A percentile compares a stretch with the other conserved stretches of the same genome.
Evolutionary conservation across 2,888 invertebrate species (phyloP).

Genomic region (Ormyrus pomaceus): DNA sequence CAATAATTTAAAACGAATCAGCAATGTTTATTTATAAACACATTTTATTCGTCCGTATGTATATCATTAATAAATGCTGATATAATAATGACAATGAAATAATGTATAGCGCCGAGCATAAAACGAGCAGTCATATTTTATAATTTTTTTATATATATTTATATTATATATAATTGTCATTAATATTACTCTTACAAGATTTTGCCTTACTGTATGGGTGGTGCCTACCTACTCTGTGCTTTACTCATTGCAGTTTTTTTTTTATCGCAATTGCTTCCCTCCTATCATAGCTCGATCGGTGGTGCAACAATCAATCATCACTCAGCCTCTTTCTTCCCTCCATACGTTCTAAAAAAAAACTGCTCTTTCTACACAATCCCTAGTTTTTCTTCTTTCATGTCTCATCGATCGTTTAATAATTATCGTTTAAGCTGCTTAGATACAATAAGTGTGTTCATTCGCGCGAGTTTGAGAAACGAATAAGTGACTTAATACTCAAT

Average conservation of each 20-base stretch:
- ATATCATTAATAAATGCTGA: constrained; percentile 73
- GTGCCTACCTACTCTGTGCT: constrained; percentile 69
- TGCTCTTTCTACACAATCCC: constrained; percentile 44
- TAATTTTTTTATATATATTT: constrained; percentile 53
- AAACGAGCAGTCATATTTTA: constrained; percentile 73
- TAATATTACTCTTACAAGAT: constrained; percentile 63
- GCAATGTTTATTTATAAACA: constrained; percentile 71
- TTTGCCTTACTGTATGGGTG: constrained; percentile 59
- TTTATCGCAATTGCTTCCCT: constrained; percentile 33
- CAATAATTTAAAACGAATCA: constrained; percentile 20
- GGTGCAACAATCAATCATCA: constrained; percentile 61
- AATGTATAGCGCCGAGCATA: constrained; percentile 74
- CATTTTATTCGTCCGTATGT: constrained; percentile 73
- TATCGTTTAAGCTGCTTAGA: constrained; percentile 68
- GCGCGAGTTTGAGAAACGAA: constrained; percentile 55
- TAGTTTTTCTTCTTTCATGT: constrained; percentile 45
- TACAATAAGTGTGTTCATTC: constrained; percentile 65
- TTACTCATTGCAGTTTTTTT: constrained; percentile 56
- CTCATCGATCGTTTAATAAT: constrained; percentile 53
- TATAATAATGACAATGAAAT: constrained; percentile 75
- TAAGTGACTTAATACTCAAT: constrained; percentile 45
- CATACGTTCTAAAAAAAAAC: constrained; percentile 19
- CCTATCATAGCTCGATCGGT: constrained; percentile 8
- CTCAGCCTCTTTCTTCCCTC: constrained; percentile 50
- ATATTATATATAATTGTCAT: constrained; percentile 65